These are phyloP conservation scores for Bombus difficillimus DNA, from an alignment of 1,140 invertebrate species.

Conservation along the genomic window DNA sequence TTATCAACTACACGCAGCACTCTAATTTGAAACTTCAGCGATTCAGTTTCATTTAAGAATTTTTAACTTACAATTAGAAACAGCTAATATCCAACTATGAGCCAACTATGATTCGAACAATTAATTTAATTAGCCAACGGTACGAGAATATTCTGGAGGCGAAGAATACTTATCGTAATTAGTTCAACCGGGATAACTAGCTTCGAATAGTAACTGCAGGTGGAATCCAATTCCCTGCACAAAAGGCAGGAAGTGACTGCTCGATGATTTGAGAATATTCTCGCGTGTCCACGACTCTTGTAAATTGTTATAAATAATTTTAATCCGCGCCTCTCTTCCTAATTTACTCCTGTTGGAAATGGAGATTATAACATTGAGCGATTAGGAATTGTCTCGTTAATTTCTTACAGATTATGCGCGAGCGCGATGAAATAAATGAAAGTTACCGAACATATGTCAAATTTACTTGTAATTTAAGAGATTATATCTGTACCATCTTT, in stretches of 20 bases:
- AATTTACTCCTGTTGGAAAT: too few species aligned
- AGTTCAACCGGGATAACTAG: conserved; percentile 3
- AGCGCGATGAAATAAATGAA: too few species aligned
- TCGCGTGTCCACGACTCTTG: not conserved
- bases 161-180: not conserved
- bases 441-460: too few species aligned
- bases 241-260: not conserved
- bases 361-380: too few species aligned
- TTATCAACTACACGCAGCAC: not conserved
- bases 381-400: too few species aligned
- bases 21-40: not conserved
- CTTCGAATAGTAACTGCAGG: not conserved
- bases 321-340: too few species aligned
- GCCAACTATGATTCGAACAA: not conserved
- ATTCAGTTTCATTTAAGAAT: not conserved
- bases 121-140: not conserved
- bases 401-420: too few species aligned
- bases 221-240: not conserved
- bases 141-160: not conserved
- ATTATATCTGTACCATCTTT: too few species aligned
- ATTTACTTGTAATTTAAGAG: too few species aligned
- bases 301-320: too few species aligned
- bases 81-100: not conserved
- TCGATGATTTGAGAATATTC: conserved; percentile 29
- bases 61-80: too few species aligned